These are phyloP conservation scores for Bombus waltoni DNA, from an alignment of 1,140 invertebrate species.

Conservation along the genomic window DNA sequence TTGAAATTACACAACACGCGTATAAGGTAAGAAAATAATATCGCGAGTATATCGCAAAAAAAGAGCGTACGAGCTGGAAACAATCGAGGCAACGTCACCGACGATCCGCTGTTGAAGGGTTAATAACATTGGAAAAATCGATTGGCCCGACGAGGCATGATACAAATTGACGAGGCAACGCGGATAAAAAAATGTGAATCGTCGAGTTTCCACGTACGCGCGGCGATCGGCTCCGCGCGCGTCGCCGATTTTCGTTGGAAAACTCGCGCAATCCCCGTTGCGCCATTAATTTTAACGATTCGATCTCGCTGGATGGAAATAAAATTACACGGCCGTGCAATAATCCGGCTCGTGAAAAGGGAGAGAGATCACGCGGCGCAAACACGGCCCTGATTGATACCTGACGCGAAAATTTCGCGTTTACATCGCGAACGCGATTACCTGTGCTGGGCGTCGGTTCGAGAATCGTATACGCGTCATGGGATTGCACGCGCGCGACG, in stretches of 20 bases:
- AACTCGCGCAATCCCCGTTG: background rate
- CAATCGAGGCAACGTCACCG: background rate
- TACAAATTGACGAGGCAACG: background rate
- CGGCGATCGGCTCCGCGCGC: too few species aligned
- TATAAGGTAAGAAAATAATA: background rate
- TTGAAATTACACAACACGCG: too few species aligned
- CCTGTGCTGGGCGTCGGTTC: too few species aligned
- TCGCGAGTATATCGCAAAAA: background rate
- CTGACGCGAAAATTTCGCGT: conserved; percentile 25
- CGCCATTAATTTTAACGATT: conserved; percentile 31
- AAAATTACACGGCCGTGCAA: conserved; percentile 22
- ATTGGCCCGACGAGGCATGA: background rate
- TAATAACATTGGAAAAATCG: background rate
- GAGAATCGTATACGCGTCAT: too few species aligned
- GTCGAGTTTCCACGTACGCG: background rate
- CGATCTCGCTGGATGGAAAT: background rate
- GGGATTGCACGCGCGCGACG: too few species aligned
- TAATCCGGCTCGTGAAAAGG: background rate
- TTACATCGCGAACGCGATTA: background rate
- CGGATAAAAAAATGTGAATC: background rate
- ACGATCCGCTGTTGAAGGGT: background rate
- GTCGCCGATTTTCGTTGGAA: background rate
- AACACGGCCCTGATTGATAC: conserved; percentile 27
- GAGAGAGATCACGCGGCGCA: conserved; percentile 9
- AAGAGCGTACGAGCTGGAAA: background rate